Evolutionary conservation across 2,113 vertebrate species (phyloP).

Genomic region (Okapia johnstoni): DNA sequence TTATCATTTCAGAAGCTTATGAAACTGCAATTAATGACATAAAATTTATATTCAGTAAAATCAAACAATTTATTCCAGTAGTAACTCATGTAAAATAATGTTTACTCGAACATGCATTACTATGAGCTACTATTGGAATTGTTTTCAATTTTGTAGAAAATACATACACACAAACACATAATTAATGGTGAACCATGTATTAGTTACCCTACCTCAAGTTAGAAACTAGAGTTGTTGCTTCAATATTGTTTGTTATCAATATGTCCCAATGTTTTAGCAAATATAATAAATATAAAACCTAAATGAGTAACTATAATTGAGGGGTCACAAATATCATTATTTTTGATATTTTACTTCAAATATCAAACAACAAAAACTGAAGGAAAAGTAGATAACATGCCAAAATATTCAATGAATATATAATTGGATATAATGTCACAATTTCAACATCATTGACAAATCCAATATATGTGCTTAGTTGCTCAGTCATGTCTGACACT

Average conservation of each 20-base stretch:
- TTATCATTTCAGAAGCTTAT: background rate
- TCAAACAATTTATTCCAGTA: background rate
- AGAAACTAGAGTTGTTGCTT: background rate
- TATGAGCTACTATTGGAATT: background rate
- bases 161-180: background rate
- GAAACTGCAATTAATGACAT: background rate
- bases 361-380: background rate
- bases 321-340: background rate
- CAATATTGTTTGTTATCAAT: background rate
- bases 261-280: background rate
- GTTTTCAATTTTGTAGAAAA: background rate
- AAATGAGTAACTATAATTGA: background rate
- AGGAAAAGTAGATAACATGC: background rate
- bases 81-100: background rate
- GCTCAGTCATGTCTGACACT: background rate
- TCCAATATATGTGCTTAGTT: background rate
- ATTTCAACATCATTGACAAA: background rate
- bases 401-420: background rate
- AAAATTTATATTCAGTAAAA: background rate
- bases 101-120: background rate
- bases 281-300: background rate
- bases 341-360: background rate
- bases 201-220: background rate
- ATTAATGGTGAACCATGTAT: background rate
- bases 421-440: background rate